Evolutionary conservation across 2,113 vertebrate species (phyloP).

Genomic region (Pseudorasbora parva): DNA sequence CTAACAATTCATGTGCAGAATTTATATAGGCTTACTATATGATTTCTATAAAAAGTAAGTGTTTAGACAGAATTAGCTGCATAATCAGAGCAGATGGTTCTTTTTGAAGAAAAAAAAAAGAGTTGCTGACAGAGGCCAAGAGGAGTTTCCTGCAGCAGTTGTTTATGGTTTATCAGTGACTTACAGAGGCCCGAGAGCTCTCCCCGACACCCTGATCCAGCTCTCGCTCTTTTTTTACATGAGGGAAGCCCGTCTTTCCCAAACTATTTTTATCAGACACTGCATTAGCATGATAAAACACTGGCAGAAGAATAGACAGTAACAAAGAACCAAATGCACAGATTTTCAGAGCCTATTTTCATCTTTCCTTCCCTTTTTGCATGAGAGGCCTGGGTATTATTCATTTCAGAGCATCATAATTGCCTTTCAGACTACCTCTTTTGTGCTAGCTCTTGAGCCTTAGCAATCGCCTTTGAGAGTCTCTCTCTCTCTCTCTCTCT

Average conservation of each 20-base stretch:
- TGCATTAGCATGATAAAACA: constrained; percentile 75
- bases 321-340: constrained; percentile 73
- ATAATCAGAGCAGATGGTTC: constrained; percentile 47
- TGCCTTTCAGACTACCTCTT: constrained; percentile 73
- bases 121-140: constrained; percentile 50
- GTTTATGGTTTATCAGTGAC: constrained; percentile 68
- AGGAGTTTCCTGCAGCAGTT: constrained; percentile 52
- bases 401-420: constrained; percentile 73
- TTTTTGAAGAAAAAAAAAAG: constrained; percentile 41
- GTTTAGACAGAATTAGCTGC: constrained; percentile 32
- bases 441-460: constrained; percentile 61
- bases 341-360: constrained; percentile 76
- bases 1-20: not conserved
- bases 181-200: constrained; percentile 49
- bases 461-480: constrained; percentile 28
- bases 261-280: constrained; percentile 69
- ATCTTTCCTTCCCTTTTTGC: constrained; percentile 72
- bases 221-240: constrained; percentile 49
- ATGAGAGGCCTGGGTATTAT: constrained; percentile 74
- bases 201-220: constrained; percentile 36
- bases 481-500: not conserved
- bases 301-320: constrained; percentile 73
- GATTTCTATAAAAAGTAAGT: constrained; percentile 9
- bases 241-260: constrained; percentile 60
- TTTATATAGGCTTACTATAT: not conserved